A percentile compares a stretch with the other conserved stretches of the same genome.
Conservation (phyloP, 2,113 vertebrate genomes). For the Probosciger aterrimus region DNA sequence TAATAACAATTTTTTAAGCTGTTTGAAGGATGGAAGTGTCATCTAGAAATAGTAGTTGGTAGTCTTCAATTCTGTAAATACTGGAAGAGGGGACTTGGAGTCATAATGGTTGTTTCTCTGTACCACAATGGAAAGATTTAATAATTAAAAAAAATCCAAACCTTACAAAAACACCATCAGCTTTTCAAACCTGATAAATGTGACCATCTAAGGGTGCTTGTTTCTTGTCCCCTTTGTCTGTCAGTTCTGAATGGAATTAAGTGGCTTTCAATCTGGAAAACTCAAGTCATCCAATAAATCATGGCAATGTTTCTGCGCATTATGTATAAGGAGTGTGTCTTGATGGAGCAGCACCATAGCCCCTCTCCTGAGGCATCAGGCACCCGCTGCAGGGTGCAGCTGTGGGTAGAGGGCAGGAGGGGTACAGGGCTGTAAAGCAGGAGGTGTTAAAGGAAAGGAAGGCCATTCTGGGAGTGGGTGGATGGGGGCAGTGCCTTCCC, state of each 20-base stretch:
- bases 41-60: constrained; percentile 11
- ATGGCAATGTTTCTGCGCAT: rapidly evolving
- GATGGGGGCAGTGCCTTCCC: rapidly evolving
- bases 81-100: not conserved
- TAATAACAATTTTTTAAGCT: constrained; percentile 16
- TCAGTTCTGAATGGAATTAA: not conserved
- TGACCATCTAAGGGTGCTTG: not conserved
- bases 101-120: not conserved
- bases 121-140: not conserved
- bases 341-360: not conserved
- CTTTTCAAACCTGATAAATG: not conserved
- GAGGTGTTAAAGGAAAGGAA: not conserved
- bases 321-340: rapidly evolving
- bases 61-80: constrained; percentile 14
- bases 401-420: rapidly evolving
- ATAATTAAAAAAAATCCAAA: not conserved
- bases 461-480: rapidly evolving
- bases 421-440: not conserved
- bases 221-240: not conserved
- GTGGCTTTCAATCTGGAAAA: not conserved
- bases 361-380: not conserved
- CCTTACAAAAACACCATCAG: not conserved
- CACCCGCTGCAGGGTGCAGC: not conserved
- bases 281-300: not conserved
- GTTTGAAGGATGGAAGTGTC: constrained; percentile 17